Conservation (phyloP, 2,888 invertebrate genomes). For the Epinotia bilunana region DNA sequence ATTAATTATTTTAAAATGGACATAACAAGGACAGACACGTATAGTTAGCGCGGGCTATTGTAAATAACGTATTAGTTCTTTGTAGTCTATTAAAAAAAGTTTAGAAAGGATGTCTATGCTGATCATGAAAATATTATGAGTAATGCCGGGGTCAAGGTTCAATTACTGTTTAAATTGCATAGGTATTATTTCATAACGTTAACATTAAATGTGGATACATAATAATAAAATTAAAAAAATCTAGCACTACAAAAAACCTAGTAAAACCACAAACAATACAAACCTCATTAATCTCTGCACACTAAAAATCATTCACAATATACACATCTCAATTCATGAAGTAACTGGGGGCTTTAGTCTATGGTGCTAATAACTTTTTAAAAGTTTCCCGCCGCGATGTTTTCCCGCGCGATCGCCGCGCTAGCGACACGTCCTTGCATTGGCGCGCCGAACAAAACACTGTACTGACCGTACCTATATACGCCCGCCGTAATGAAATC, state of each 20-base stretch:
- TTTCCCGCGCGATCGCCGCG: slow-evolving; percentile 40
- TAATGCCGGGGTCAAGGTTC: not conserved
- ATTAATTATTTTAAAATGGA: slow-evolving; percentile 13
- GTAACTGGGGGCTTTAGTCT: slow-evolving; percentile 31
- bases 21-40: slow-evolving; percentile 10
- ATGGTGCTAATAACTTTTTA: slow-evolving; percentile 31
- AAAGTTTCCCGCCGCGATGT: slow-evolving; percentile 38
- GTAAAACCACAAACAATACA: slow-evolving; percentile 13
- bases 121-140: not conserved
- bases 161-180: not conserved
- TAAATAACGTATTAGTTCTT: slow-evolving; percentile 6
- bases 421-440: slow-evolving; percentile 34
- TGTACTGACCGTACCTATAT: slow-evolving; percentile 24
- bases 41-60: not conserved
- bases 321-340: slow-evolving; percentile 38
- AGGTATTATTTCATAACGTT: not conserved
- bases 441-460: slow-evolving; percentile 36
- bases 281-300: slow-evolving; percentile 33
- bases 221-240: not conserved
- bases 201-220: not conserved
- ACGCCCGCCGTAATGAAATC: slow-evolving; percentile 12
- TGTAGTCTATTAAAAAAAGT: not conserved
- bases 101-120: not conserved
- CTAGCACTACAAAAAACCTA: no score
- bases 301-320: slow-evolving; percentile 43